These are phyloP conservation scores for Thripadectes ignobilis DNA, from an alignment of 2,797 vertebrate genomes.

Conservation along the genomic window DNA sequence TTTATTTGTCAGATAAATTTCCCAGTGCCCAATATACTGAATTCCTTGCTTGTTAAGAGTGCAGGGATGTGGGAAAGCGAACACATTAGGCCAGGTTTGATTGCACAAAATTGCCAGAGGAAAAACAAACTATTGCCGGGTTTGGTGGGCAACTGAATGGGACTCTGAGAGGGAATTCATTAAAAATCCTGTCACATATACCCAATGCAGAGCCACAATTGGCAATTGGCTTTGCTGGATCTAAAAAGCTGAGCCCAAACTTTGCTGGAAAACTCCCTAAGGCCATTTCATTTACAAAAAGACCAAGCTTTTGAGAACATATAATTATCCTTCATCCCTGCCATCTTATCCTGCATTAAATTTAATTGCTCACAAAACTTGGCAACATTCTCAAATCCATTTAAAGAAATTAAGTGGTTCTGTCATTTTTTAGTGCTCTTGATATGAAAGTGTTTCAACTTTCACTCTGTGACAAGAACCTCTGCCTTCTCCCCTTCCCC, in stretches of 20 bases:
- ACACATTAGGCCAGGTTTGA: background rate
- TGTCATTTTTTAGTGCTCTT: conserved; percentile 55
- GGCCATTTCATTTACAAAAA: conserved; percentile 68
- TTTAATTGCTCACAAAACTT: conserved; percentile 67
- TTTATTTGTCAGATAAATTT: background rate
- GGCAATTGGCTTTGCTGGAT: conserved; percentile 13
- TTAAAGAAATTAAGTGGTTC: conserved; percentile 71
- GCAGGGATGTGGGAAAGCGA: background rate
- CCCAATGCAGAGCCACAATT: background rate
- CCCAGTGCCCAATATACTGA: background rate
- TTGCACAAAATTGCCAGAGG: background rate
- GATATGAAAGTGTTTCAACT: conserved; percentile 59
- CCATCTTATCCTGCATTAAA: conserved; percentile 60
- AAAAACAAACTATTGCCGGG: background rate
- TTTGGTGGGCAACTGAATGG: background rate
- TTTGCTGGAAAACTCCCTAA: conserved; percentile 51
- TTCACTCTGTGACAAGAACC: conserved; percentile 17
- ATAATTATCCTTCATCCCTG: conserved; percentile 65
- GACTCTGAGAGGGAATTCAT: conserved; percentile 5
- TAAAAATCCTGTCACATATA: conserved; percentile 3
- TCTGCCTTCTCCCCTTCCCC: conserved; percentile 28
- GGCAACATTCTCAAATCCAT: conserved; percentile 33
- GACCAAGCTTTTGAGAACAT: conserved; percentile 55
- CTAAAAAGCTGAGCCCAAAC: conserved; percentile 38
- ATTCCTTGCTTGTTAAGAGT: background rate